Evolutionary conservation across 2,797 vertebrate species (phyloP), one percentile per base, ranked within the genome.

Genomic region (Botia kubotai): DNA sequence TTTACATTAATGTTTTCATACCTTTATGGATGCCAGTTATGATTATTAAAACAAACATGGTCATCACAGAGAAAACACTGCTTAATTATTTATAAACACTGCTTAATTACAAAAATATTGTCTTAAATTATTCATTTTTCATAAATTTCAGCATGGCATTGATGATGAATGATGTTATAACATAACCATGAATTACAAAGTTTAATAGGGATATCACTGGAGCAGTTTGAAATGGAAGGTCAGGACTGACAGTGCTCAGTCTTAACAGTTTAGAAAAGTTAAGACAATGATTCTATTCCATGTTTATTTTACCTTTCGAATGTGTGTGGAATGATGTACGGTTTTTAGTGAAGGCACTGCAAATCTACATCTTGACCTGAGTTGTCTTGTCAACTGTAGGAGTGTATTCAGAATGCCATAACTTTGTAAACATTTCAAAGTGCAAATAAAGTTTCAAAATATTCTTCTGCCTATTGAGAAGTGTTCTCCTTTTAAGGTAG

Each of bases 191-290:
- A 43, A 39, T 16, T 29, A n/a, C 13, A 70, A 17, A n/a, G 66
- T 14, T 72, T 55, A 60, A 63, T 23, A 29, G 19, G 52, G 2
- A 43, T 10, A 6, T 75, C 43, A 65, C 80, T 58, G 66, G 3
- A 60, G 11, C 50, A 65, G 39, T 72, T 5, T 77, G 0, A 62
- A 46, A 36, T 21, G 19, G 67, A 50, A 70, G 16, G 50, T 0
- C n/a, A 58, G 19, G 76, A 75, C 36, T 75, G 55, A 75, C 77
- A 43, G 65, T 57, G 23, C 10, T 19, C 26, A 43, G 13, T 75
- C 53, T 72, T 78, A 63, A 81, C 68, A 82, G 67, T 77, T 69
- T 70, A 60, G 17, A 17, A 66, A 79, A 72, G 43, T 80, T 80
- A 55, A 77, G 46, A 82, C 17, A 76, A 79, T 33, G 19, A 21